phyloP scores from a whole-genome alignment of 2,888 invertebrate genomes.

The Ptychoptera contaminata region DNA sequence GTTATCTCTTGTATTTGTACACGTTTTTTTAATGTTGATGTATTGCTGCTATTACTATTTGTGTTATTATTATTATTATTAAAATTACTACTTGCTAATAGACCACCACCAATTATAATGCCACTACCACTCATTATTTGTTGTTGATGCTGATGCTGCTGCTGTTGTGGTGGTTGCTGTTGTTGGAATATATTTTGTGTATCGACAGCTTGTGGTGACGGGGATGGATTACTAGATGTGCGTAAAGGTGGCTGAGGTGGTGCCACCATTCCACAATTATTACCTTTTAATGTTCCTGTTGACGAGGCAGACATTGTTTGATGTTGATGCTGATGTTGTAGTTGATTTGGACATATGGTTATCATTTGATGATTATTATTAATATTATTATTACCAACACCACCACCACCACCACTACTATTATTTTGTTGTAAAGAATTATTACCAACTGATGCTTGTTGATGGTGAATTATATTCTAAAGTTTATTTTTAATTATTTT shows the following conservation, averaged over 20 bases:
- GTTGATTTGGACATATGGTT: constrained; percentile 1
- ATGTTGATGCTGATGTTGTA: constrained; percentile 4
- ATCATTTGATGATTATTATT: background rate
- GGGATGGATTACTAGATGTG: constrained; percentile 6
- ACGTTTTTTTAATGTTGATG: constrained; percentile 6
- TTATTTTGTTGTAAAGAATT: background rate
- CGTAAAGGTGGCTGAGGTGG: constrained; percentile 7
- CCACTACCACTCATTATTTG: too few relatives aligned
- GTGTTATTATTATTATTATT: background rate
- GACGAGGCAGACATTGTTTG: background rate
- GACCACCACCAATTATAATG: too few relatives aligned
- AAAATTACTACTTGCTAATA: background rate
- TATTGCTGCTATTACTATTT: background rate
- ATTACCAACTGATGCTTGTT: background rate
- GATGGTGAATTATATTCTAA: constrained; percentile 1
- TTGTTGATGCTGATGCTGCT: too few relatives aligned
- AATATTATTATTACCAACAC: background rate
- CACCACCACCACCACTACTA: too few relatives aligned
- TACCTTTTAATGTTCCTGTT: constrained; percentile 1
- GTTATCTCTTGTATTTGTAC: constrained; percentile 6
- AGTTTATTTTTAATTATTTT: background rate
- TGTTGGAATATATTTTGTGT: too few relatives aligned
- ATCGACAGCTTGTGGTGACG: background rate
- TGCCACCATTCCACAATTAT: background rate
- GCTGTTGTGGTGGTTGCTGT: too few relatives aligned